Percentiles rank a stretch among this genome's conserved stretches.
These are phyloP conservation scores for Drosophila suzukii DNA, from an alignment of 1,140 invertebrate species.

Conservation along the genomic window DNA sequence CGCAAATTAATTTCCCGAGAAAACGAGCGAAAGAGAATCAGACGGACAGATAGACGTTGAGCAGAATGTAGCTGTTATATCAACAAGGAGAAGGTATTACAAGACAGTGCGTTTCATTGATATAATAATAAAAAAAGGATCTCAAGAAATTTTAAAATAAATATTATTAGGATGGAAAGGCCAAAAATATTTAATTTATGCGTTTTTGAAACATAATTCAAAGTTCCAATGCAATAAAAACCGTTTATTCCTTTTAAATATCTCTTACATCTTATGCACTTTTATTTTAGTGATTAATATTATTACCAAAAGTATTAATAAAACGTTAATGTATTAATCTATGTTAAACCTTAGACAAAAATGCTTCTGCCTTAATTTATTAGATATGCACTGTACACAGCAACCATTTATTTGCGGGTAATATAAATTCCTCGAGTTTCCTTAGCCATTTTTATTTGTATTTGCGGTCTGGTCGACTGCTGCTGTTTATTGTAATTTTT, in stretches of 20 bases:
- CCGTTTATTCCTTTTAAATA: too few relatives aligned
- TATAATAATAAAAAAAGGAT: neutral
- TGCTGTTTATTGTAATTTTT: conserved; percentile 75
- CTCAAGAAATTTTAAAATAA: neutral
- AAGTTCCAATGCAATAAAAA: too few relatives aligned
- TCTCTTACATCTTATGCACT: too few relatives aligned
- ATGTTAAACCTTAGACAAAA: neutral
- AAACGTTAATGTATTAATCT: neutral
- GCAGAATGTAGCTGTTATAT: conserved; percentile 31
- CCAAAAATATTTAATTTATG: too few relatives aligned
- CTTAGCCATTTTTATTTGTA: conserved; percentile 60
- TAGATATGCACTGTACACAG: conserved; percentile 15
- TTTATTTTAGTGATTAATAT: neutral
- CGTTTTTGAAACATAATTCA: neutral
- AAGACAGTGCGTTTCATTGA: conserved; percentile 8
- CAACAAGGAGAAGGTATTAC: conserved; percentile 13
- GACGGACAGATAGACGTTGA: conserved; percentile 28
- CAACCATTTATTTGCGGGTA: conserved; percentile 52
- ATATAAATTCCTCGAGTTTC: conserved; percentile 66
- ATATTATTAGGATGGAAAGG: too few relatives aligned
- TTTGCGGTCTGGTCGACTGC: conserved; percentile 42
- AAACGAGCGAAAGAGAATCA: conserved; percentile 5
- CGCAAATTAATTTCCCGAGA: conserved; percentile 39
- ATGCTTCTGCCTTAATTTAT: neutral
- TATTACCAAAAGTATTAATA: neutral